A percentile compares a stretch with the other conserved stretches of the same genome.
phyloP scores from a whole-genome alignment of 2,797 vertebrate species.

The Mormyrops attenuatus region DNA sequence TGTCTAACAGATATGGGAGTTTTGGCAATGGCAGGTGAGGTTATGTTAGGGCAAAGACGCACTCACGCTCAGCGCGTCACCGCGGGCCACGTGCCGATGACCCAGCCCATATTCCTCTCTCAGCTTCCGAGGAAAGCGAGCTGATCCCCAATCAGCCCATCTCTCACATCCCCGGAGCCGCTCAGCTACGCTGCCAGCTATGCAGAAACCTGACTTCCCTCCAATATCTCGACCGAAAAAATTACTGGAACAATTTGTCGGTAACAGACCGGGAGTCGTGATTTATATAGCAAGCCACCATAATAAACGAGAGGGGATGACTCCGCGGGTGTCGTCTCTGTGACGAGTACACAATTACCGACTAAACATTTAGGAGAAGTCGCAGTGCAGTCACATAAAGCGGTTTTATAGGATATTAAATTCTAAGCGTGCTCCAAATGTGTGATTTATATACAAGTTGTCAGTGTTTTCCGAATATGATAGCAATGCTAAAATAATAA shows the following conservation, averaged over 20 bases:
- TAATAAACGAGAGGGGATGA: constrained; percentile 8
- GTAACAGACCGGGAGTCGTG: constrained; percentile 8
- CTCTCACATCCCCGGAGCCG: background rate
- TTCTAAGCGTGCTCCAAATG: background rate
- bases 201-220: background rate
- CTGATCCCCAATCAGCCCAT: background rate
- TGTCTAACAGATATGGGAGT: background rate
- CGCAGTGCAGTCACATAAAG: background rate
- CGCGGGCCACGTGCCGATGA: background rate
- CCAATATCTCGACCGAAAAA: background rate
- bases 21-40: background rate
- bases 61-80: background rate
- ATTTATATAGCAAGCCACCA: constrained; percentile 21
- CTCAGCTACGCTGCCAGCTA: background rate
- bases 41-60: background rate
- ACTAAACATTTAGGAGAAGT: background rate
- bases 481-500: background rate
- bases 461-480: background rate
- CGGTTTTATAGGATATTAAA: background rate
- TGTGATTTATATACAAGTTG: background rate
- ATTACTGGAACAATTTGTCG: constrained; percentile 14
- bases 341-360: background rate
- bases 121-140: background rate
- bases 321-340: background rate
- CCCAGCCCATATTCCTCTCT: background rate